Evolutionary conservation across 1,140 invertebrate genomes (phyloP), one percentile per base, ranked within the genome.

Genomic region (Papilio dardanus): DNA sequence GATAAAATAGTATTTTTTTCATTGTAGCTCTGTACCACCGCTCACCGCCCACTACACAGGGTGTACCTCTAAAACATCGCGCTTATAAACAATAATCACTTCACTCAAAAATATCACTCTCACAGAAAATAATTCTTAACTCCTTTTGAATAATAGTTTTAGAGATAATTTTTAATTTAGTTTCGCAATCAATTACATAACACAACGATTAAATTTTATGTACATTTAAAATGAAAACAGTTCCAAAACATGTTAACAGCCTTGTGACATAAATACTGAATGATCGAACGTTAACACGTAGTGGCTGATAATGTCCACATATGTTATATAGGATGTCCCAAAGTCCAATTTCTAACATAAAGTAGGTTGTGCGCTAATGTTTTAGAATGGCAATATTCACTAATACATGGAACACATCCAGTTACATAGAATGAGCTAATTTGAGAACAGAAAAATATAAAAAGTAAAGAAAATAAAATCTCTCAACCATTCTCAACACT

Each of bases 261-360:
- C 24, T 21, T 28, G 24, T 28, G 54, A 62, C 24, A 62, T 62
- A 30, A 62, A 62, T 62, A 28, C 54, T 30, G 54, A 62, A 28
- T 62, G 54, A 62, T 62, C 30, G 54, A 62, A 62, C 54, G 54
- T 54, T 54, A 62, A 14, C 10, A 62, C 54, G 24, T 62, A 62
- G 30, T 62, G 54, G 30, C 54, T 62, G 54, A 62, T 62, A 62
- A 30, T 62, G 24, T 28, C 3, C 30, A 28, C 24, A 12, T 12
- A 28, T 5, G 12, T 14, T 14, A 28, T 62, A 62, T 24, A 62
- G 54, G 54, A 62, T 62, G 54, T 16, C 14, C 0, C 3, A 14
- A 62, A 62, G 14, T 28, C 30, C 2, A 30, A 28, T 37, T 37
- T 37, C 0, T 5, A 12, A 37, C 10, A 50, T 7, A 28, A 16